Evolutionary conservation across 2,113 vertebrate genomes (phyloP), one percentile per base, ranked within the genome.

Genomic region (Colaptes auratus): DNA sequence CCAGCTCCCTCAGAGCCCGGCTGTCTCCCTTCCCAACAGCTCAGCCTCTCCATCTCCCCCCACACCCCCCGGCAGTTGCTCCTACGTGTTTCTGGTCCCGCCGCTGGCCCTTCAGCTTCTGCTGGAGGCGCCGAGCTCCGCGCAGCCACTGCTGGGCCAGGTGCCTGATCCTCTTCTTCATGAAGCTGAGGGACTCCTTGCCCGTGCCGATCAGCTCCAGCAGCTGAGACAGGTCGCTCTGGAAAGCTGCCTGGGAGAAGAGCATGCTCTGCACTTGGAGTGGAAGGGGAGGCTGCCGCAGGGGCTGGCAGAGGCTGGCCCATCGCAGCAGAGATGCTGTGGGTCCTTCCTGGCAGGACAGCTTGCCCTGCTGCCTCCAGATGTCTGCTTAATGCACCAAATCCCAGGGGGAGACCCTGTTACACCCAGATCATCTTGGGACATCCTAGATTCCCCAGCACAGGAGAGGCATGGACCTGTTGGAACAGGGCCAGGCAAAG

Each of bases 181-280:
- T 99, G 97, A 99, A 99, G 97, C 98, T 99, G 64, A 99, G 97
- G 0, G 99, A 99, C 84, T 99, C 99, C 94, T 99, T 99, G 60
- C 99, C 98, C 0, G 98, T 98, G 90, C 99, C 99, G 15, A 99
- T 98, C 94, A 99, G 98, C 91, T 99, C 99, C 98, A 99, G 97
- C 59, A 99, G 98, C 30, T 85, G 94, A 60, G 98, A 97, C 23
- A 99, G 90, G 92, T 99, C 98, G 3, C 97, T 98, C 94, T 94
- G 98, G 97, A 99, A 98, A 30, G 93, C 96, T 55, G 99, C 98
- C 99, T 99, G 91, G 67, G 86, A 70, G 87, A 90, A 72, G 74
- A 82, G 86, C 15, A 77, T 0, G 1, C 69, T 63, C 73, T 86
- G 92, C 31, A 1, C 2, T 12, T 63, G 8, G 77, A 63, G 81